Percentiles rank a stretch among this genome's conserved stretches.
These are phyloP conservation scores for Oxygymnocypris stewartii DNA, from an alignment of 2,113 vertebrate species.

Conservation along the genomic window DNA sequence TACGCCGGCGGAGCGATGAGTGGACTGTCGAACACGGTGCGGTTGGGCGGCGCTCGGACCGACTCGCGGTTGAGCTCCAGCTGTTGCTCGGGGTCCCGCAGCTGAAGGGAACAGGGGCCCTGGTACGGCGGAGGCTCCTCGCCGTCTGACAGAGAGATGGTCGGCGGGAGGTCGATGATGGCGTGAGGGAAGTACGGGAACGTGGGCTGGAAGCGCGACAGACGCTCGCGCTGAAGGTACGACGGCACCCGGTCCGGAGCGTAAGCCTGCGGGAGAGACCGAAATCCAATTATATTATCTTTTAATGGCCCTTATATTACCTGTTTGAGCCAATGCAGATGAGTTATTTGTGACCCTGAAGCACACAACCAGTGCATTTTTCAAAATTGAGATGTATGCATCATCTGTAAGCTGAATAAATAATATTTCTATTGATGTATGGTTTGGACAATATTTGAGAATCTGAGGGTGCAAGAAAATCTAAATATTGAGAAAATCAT, in stretches of 20 bases:
- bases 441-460: too few relatives aligned
- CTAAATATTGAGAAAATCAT: too few relatives aligned
- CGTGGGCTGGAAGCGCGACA: constrained; percentile 90
- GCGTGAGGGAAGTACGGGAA: constrained; percentile 92
- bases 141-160: constrained; percentile 93
- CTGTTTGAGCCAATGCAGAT: too few relatives aligned
- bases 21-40: constrained; percentile 95
- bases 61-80: constrained; percentile 97
- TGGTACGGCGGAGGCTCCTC: constrained; percentile 96
- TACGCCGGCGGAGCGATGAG: constrained; percentile 89
- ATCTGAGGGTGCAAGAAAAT: too few relatives aligned
- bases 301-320: too few relatives aligned
- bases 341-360: too few relatives aligned
- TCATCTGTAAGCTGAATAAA: too few relatives aligned
- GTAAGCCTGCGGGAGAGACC: constrained; percentile 78
- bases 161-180: constrained; percentile 92
- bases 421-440: too few relatives aligned
- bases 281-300: too few relatives aligned
- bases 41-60: constrained; percentile 89
- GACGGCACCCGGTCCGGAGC: constrained; percentile 81
- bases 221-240: constrained; percentile 84
- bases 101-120: constrained; percentile 92
- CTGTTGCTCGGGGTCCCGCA: constrained; percentile 93
- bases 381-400: too few relatives aligned
- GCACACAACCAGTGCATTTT: too few relatives aligned